phyloP scores from a whole-genome alignment of 2,113 vertebrate genomes.

The Brienomyrus longianalis region DNA sequence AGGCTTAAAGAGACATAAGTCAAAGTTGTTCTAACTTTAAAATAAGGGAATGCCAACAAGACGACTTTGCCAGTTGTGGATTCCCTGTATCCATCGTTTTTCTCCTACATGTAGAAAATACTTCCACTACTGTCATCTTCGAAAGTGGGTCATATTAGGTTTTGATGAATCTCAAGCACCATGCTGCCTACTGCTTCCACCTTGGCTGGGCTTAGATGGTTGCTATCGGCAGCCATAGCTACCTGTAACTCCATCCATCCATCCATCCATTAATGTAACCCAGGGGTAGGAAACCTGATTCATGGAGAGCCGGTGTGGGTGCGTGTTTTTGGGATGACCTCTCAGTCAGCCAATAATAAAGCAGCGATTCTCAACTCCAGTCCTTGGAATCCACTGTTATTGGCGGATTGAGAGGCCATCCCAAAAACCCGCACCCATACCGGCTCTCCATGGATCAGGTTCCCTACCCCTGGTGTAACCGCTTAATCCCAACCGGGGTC shows the following conservation, averaged over 20 bases:
- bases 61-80: background rate
- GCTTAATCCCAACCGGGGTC: no score
- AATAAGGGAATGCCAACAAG: background rate
- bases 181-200: background rate
- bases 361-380: no score
- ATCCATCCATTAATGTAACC: no score
- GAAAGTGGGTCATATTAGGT: background rate
- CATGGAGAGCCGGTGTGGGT: no score
- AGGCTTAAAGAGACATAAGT: background rate
- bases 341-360: no score
- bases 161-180: background rate
- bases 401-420: no score
- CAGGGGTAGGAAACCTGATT: no score
- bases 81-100: background rate
- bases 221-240: background rate
- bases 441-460: no score
- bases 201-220: background rate
- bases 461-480: no score
- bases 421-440: no score
- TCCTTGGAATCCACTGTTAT: no score
- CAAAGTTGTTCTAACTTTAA: background rate
- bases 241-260: background rate
- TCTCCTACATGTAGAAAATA: background rate
- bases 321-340: no score
- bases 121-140: background rate